Conservation (phyloP, 35 echinoderm and acorn worm genomes). For the Ophiothrix spiculata region DNA sequence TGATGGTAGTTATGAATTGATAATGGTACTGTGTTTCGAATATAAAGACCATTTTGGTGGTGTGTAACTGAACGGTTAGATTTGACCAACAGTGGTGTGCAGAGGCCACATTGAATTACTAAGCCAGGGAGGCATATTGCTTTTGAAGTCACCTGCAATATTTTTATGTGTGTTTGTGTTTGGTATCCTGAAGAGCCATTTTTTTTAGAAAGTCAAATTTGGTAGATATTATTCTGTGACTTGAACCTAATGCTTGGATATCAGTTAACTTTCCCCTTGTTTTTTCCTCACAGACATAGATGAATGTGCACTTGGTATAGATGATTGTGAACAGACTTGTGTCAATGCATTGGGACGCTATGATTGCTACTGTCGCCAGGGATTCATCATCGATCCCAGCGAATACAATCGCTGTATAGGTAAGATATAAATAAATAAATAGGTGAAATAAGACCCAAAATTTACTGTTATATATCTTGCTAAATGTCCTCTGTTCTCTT, state of each 20-base stretch:
- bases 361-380: slow-evolving; percentile 49
- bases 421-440: too few species aligned
- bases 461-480: too few species aligned
- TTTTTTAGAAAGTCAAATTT: background rate
- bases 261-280: too few species aligned
- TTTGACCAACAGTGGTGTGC: background rate
- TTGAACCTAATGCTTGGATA: background rate
- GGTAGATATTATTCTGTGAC: background rate
- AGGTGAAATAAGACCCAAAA: slow-evolving; percentile 50
- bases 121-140: background rate
- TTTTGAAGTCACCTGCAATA: background rate
- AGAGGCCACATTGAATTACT: background rate
- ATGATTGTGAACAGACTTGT: slow-evolving; percentile 65
- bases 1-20: too few species aligned
- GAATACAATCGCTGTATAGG: slow-evolving; percentile 57
- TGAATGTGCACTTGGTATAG: slow-evolving; percentile 40
- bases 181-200: background rate
- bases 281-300: slow-evolving; percentile 53
- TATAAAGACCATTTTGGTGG: too few species aligned
- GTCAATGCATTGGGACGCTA: slow-evolving; percentile 44
- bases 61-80: background rate
- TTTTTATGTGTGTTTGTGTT: too few species aligned
- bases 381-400: slow-evolving; percentile 41
- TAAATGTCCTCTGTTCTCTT: too few species aligned
- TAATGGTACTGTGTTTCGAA: too few species aligned